phyloP scores from a whole-genome alignment of 2,113 vertebrate species.

The Tylochromis polylepis region DNA sequence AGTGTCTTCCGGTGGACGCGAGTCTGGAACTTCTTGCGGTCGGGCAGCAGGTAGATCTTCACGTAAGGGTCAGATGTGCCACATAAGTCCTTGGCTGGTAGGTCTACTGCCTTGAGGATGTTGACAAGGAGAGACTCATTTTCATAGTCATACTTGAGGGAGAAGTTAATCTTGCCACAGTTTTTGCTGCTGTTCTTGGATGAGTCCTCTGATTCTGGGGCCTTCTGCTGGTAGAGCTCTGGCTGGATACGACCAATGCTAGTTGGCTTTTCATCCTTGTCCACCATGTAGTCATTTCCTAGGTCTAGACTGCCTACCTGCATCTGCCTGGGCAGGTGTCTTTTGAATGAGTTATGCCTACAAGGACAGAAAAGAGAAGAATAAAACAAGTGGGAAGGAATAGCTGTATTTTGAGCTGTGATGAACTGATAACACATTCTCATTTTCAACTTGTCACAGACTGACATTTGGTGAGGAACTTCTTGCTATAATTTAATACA shows the following conservation, averaged over 20 bases:
- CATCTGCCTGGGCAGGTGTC: constrained; percentile 91
- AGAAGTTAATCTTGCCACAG: constrained; percentile 94
- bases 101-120: constrained; percentile 89
- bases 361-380: constrained; percentile 65
- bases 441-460: neutral
- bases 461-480: neutral
- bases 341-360: constrained; percentile 94
- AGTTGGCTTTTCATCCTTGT: constrained; percentile 81
- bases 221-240: constrained; percentile 90
- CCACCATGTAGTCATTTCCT: constrained; percentile 75
- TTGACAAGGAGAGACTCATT: constrained; percentile 86
- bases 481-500: neutral
- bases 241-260: constrained; percentile 93
- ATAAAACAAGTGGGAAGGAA: constrained; percentile 23
- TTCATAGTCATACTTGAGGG: constrained; percentile 94
- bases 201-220: constrained; percentile 81
- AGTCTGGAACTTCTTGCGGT: constrained; percentile 98
- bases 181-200: constrained; percentile 82
- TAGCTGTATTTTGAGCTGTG: neutral
- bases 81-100: constrained; percentile 96
- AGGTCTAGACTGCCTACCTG: constrained; percentile 88
- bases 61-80: constrained; percentile 98
- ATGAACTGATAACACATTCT: neutral
- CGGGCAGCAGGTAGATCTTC: constrained; percentile 96
- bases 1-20: constrained; percentile 97